Evolutionary conservation across 1,140 invertebrate genomes (phyloP).

Genomic region (Hetaerina americana): DNA sequence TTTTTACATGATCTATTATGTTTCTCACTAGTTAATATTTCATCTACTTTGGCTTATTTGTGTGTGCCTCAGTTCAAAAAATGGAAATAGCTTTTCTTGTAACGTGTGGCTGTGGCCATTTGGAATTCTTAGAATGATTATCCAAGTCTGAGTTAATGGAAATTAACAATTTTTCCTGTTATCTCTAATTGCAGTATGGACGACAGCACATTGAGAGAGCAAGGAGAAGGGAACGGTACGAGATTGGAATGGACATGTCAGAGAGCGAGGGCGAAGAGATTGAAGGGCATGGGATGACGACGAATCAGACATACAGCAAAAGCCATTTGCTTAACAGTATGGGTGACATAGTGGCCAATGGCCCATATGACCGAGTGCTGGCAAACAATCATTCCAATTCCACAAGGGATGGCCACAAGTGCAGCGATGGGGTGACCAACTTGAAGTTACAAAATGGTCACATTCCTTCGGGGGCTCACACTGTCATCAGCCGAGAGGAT

Average conservation of each 20-base stretch:
- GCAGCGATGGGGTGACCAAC: too few relatives aligned
- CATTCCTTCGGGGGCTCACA: conserved; percentile 10
- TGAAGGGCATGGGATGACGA: not conserved
- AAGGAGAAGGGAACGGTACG: conserved; percentile 11
- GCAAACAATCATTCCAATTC: not conserved
- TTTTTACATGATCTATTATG: too few relatives aligned
- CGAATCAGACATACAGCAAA: not conserved
- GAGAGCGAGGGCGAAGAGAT: conserved; percentile 30
- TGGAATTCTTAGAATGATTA: too few relatives aligned
- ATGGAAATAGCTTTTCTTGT: too few relatives aligned
- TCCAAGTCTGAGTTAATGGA: too few relatives aligned
- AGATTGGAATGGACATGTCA: conserved; percentile 25
- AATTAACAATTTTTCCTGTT: conserved; percentile 1
- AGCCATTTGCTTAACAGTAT: too few relatives aligned
- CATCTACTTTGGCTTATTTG: too few relatives aligned
- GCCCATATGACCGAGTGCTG: not conserved
- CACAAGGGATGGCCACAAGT: not conserved
- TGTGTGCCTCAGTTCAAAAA: too few relatives aligned
- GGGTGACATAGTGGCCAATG: not conserved
- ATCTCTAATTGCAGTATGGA: conserved; percentile 48
- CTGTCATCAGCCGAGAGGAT: conserved; percentile 44
- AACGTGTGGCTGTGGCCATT: too few relatives aligned
- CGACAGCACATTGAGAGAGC: conserved; percentile 64
- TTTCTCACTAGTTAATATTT: too few relatives aligned
- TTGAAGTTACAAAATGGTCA: not conserved